Base-by-base conservation (phyloP, 1,140 invertebrate genomes). In the Uloborus diversus region DNA sequence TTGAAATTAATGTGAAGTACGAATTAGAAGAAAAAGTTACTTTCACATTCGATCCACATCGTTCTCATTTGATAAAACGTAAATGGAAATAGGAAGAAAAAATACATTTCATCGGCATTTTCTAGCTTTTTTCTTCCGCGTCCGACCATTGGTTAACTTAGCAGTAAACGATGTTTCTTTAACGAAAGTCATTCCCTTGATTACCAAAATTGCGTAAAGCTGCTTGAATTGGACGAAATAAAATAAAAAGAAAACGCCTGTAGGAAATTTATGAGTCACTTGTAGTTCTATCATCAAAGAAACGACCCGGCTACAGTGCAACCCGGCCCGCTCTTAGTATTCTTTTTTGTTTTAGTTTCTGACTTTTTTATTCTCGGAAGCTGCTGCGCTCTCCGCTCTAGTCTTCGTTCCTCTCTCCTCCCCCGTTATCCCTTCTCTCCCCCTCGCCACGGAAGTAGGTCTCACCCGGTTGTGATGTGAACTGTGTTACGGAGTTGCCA, bases 381-480 rank as follows among this genome's bases (percentile, higher is more conserved):
- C 59, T 64, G 71, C 27, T 25, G 37, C 62, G 57, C 53, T 25
- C 23, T 14, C 27, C 2, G 17, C 17, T 53, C 49, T 7, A 5
- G 49, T n/a, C 7, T 53, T n/a, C 20, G 51, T 62, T 37, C 23
- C 51, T 56, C 66, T n/a, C 53, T 61, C 56, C 23, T 49, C 27
- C 23, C 35, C 42, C 56, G 7, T 27, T 37, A 53, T 78, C 73
- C 73, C 49, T 33, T 11, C 35, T 62, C 57, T 47, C 59, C 62
- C 73, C 73, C 30, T 78, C 51, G 7, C n/a, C 62, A 28, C 73
- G 73, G 73, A 78, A 78, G 73, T 78, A 78, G 73, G 73, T 78
- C 73, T 78, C 73, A 65, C 73, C 73, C 73, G 73, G 73, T 66
- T 78, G 73, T 65, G 73, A 78, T 78, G 73, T 65, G 73, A 78